A percentile compares a stretch with the other conserved stretches of the same genome.
Evolutionary conservation across 2,888 invertebrate species (phyloP).

Genomic region (Anagyrus pseudococci): DNA sequence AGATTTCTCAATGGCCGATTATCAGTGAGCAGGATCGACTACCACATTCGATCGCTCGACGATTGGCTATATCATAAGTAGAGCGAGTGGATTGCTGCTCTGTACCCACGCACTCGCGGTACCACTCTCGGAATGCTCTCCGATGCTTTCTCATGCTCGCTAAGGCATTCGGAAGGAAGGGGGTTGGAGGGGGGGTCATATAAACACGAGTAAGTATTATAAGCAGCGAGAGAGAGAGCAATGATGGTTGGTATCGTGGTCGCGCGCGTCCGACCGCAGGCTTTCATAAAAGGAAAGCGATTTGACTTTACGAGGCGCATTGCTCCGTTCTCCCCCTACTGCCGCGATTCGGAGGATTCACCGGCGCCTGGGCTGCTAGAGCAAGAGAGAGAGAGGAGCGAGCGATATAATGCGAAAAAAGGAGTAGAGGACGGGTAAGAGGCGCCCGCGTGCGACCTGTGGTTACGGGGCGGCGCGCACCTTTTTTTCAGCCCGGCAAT

Average conservation of each 20-base stretch:
- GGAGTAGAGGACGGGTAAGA: conserved; percentile 28
- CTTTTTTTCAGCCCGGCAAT: conserved; percentile 60
- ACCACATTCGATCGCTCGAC: neutral
- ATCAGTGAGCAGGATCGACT: neutral
- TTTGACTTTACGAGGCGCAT: conserved; percentile 19
- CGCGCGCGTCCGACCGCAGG: conserved; percentile 14
- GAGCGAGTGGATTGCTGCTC: neutral
- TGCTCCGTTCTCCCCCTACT: neutral
- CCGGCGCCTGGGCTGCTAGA: conserved; percentile 6
- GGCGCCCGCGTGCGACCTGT: conserved; percentile 57
- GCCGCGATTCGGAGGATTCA: conserved; percentile 10
- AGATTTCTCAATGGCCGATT: too few relatives aligned
- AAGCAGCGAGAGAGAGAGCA: neutral
- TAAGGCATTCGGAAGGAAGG: neutral
- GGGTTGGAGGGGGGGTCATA: too few relatives aligned
- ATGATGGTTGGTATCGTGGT: conserved; percentile 18
- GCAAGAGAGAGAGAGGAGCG: conserved; percentile 6
- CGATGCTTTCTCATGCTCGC: conserved; percentile 27
- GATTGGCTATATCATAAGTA: neutral
- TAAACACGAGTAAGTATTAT: neutral
- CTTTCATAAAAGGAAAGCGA: conserved; percentile 28
- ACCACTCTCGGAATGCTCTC: neutral
- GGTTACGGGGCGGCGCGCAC: conserved; percentile 62
- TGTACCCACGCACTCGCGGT: neutral
- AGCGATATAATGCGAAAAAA: conserved; percentile 8